Evolutionary conservation across 2,113 vertebrate genomes (phyloP).

Genomic region (Trematomus loennbergii): DNA sequence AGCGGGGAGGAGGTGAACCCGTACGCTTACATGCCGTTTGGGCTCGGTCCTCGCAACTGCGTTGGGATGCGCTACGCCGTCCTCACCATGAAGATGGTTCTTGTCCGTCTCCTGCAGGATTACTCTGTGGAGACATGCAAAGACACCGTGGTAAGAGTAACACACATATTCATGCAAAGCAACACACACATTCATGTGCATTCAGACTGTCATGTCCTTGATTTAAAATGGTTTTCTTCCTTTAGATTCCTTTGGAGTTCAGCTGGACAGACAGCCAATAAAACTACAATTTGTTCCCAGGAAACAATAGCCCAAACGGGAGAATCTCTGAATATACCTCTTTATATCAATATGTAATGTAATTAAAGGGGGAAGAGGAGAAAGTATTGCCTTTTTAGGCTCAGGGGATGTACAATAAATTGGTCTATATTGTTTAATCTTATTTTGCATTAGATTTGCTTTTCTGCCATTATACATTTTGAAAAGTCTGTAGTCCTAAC

Average conservation of each 20-base stretch:
- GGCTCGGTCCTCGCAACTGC: constrained; percentile 76
- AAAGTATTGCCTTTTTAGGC: no score
- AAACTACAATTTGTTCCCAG: constrained; percentile 70
- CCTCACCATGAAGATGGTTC: constrained; percentile 63
- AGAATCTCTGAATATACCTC: neutral
- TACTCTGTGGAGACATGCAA: constrained; percentile 70
- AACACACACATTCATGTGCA: neutral
- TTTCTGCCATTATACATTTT: no score
- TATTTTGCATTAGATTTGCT: no score
- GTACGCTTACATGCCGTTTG: constrained; percentile 68
- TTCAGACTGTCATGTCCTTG: neutral
- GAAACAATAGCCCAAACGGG: neutral
- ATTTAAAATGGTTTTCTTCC: neutral
- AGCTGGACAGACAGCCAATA: constrained; percentile 57
- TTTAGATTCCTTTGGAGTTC: constrained; percentile 67
- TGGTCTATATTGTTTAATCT: no score
- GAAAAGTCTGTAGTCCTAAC: no score
- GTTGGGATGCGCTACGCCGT: constrained; percentile 75
- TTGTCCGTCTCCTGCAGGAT: constrained; percentile 68
- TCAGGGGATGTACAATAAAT: no score
- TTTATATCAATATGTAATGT: no score
- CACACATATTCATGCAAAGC: no score
- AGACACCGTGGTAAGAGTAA: constrained; percentile 58
- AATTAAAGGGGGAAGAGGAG: no score
- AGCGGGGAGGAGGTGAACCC: constrained; percentile 63